Conservation (phyloP, 2,113 vertebrate genomes). For the Neofelis nebulosa region DNA sequence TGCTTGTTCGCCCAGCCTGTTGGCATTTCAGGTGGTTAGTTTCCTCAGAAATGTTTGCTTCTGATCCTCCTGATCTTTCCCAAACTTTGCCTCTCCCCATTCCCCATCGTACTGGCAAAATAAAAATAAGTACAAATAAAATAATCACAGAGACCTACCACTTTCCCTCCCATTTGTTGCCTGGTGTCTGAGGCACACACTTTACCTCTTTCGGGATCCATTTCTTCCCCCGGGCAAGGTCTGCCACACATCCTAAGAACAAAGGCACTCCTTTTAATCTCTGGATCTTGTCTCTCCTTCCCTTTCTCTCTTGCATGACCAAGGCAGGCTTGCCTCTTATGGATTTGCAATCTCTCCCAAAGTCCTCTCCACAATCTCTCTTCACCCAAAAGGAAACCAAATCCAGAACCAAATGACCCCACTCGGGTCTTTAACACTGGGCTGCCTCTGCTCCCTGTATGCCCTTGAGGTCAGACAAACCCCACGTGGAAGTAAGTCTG, state of each 20-base stretch:
- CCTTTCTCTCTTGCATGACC: conserved; percentile 62
- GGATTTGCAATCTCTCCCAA: conserved; percentile 35
- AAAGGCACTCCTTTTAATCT: neutral
- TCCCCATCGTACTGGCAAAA: neutral
- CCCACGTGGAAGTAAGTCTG: neutral
- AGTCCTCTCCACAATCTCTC: conserved; percentile 63
- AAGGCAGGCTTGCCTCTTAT: conserved; percentile 40
- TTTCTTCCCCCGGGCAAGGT: neutral
- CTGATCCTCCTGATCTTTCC: neutral
- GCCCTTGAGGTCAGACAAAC: neutral
- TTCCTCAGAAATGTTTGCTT: conserved; percentile 6
- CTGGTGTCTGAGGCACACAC: neutral
- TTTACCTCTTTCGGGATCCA: neutral
- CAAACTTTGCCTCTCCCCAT: neutral
- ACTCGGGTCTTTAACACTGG: conserved; percentile 69
- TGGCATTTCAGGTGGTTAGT: neutral
- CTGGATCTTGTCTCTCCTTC: neutral
- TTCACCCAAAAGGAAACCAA: conserved; percentile 71
- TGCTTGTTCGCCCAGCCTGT: neutral
- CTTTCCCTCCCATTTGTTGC: neutral
- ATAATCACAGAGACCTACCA: neutral
- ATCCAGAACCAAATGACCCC: conserved; percentile 76
- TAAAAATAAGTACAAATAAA: neutral
- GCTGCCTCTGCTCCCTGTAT: neutral
- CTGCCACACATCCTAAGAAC: neutral